Evolutionary conservation across 2,888 invertebrate genomes (phyloP).

Genomic region (Drosophila kuntzei): DNA sequence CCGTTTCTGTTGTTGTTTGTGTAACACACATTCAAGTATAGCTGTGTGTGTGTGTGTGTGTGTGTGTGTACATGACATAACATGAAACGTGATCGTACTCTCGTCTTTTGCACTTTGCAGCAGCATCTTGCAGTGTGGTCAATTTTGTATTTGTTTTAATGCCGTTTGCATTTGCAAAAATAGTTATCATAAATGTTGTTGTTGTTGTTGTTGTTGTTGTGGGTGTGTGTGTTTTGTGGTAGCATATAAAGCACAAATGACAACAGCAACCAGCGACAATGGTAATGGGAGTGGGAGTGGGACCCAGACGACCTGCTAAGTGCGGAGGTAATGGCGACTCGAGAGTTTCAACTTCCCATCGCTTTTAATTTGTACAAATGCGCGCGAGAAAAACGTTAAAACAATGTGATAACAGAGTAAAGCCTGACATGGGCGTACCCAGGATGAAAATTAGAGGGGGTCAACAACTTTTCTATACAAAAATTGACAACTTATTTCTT

Average conservation of each 20-base stretch:
- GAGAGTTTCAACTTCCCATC: constrained; percentile 32
- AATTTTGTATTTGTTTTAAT: constrained; percentile 61
- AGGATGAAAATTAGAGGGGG: too few relatives aligned
- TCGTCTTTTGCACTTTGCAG: constrained; percentile 29
- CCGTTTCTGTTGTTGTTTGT: constrained; percentile 45
- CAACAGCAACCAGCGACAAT: constrained; percentile 20
- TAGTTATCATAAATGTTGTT: constrained; percentile 68
- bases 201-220: constrained; percentile 7
- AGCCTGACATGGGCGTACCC: too few relatives aligned
- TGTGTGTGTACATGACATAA: constrained; percentile 12
- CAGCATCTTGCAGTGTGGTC: constrained; percentile 45
- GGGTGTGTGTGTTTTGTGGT: constrained; percentile 36
- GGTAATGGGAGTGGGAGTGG: constrained; percentile 19
- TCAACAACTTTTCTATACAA: too few relatives aligned
- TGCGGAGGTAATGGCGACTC: not conserved
- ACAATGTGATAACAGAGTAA: constrained; percentile 25
- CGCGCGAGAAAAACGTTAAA: constrained; percentile 18
- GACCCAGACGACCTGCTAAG: constrained; percentile 7
- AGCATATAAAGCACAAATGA: constrained; percentile 45
- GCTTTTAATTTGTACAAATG: constrained; percentile 67
- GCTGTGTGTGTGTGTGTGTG: constrained; percentile 1
- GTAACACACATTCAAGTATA: constrained; percentile 12
- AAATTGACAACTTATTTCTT: too few relatives aligned
- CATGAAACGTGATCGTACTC: constrained; percentile 56
- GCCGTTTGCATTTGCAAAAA: constrained; percentile 62